Evolutionary conservation across 2,888 invertebrate genomes (phyloP).

Genomic region (Brenthis daphne): DNA sequence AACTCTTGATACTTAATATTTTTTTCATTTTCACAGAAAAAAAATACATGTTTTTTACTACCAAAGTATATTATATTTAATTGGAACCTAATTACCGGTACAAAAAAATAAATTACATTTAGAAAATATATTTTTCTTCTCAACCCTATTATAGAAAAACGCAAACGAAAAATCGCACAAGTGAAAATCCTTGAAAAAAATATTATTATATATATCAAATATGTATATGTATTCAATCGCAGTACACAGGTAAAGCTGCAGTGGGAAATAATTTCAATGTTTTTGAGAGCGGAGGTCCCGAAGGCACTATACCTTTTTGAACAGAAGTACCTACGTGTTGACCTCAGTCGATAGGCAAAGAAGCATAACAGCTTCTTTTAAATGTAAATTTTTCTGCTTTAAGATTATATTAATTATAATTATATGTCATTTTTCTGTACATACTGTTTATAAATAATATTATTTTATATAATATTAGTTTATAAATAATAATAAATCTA

Average conservation of each 20-base stretch:
- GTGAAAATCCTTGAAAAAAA: background rate
- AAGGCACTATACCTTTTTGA: conserved; percentile 55
- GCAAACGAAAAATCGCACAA: too few relatives aligned
- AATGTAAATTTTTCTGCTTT: background rate
- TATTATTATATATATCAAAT: conserved; percentile 31
- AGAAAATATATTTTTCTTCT: too few relatives aligned
- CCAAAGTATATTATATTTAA: background rate
- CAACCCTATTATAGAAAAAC: too few relatives aligned
- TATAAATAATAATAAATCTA: too few relatives aligned
- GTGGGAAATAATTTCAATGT: conserved; percentile 51
- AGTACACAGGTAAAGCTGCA: conserved; percentile 39
- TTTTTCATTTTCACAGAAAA: background rate
- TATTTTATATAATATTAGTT: too few relatives aligned
- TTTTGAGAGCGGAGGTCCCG: conserved; percentile 35
- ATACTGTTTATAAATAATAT: background rate
- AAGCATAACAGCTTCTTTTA: conserved; percentile 19
- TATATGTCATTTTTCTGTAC: background rate
- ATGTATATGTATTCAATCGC: background rate
- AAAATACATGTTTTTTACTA: background rate
- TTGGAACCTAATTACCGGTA: too few relatives aligned
- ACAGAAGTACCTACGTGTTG: conserved; percentile 41
- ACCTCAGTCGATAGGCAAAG: conserved; percentile 34
- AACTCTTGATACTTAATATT: background rate
- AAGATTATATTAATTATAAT: background rate
- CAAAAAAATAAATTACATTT: too few relatives aligned